These are phyloP conservation scores for Capreolus pygargus DNA, from an alignment of 2,113 vertebrate species.

Conservation along the genomic window DNA sequence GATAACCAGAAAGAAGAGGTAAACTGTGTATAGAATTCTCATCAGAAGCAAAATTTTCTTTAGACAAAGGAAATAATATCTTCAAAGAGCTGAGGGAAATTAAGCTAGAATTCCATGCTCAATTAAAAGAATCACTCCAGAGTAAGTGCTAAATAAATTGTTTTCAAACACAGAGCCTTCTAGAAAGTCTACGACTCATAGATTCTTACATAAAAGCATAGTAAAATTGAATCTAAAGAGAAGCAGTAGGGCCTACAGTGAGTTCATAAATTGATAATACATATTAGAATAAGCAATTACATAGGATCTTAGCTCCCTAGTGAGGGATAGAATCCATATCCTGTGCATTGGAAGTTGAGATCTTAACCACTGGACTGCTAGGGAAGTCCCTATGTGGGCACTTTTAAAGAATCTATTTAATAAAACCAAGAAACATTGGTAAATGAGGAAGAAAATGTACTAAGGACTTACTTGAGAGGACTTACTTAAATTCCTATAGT, in stretches of 20 bases:
- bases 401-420: neutral
- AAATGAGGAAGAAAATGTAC: neutral
- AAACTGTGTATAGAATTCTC: neutral
- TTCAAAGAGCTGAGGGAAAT: neutral
- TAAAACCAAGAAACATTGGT: neutral
- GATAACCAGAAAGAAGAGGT: neutral
- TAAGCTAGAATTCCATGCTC: neutral
- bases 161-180: neutral
- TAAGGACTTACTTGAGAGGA: neutral
- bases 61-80: conserved; percentile 2
- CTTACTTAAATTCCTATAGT: too few relatives aligned
- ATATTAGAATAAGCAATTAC: neutral
- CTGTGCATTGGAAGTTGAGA: neutral
- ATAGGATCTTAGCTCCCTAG: neutral
- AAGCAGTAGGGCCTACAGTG: neutral
- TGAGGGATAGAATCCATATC: neutral
- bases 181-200: neutral
- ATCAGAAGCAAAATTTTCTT: neutral
- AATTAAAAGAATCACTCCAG: neutral
- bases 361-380: neutral
- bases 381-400: neutral
- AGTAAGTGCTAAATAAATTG: neutral
- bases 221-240: neutral
- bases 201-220: neutral
- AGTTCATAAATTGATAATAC: neutral